Evolutionary conservation across 1,140 invertebrate species (phyloP), one percentile per base, ranked within the genome.

Genomic region (Paramacrobiotus metropolitanus): DNA sequence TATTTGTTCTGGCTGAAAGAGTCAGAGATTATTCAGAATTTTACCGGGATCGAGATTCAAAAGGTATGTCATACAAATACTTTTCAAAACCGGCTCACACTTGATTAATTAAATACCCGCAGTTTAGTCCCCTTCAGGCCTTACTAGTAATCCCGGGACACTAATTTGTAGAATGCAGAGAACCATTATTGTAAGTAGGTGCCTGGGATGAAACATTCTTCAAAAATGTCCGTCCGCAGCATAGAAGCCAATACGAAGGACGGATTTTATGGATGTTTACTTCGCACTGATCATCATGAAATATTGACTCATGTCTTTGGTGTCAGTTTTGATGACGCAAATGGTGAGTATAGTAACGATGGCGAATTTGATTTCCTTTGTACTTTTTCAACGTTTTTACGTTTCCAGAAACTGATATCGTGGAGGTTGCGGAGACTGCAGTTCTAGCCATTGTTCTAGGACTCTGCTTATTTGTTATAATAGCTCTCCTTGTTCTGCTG

Each of bases 291-390:
- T 4, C 48, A 55, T 28, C 24, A 55, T 15, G 48, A 55, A 55
- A 55, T 55, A 9, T 24, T 55, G 15, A 24, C 28, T 24, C 48
- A 55, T 24, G 48, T 55, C 24, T 55, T 55, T 24, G 48, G 48
- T 9, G 48, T 55, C 48, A 55, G 48, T 24, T 55, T 55, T 24
- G 48, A 55, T 24, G 48, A 55, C 48, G 48, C 48, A 15, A 55
- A 55, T 24, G 48, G 48, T 55, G 9, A 15, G 48, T 28, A 9
- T 15, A n/a, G 15, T 24, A 24, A 20, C 28, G 15, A 15, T 15
- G 48, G 15, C 15, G 24, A 55, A 55, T 9, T 55, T 24, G 15
- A 28, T 24, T 55, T 55, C 15, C 4, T 9, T 55, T 55, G 4
- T 55, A 24, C 15, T 24, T 20, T 9, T 24, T 9, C 28, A 15